Conservation (phyloP, 2,113 vertebrate genomes). For the Alaudala cheleensis region DNA sequence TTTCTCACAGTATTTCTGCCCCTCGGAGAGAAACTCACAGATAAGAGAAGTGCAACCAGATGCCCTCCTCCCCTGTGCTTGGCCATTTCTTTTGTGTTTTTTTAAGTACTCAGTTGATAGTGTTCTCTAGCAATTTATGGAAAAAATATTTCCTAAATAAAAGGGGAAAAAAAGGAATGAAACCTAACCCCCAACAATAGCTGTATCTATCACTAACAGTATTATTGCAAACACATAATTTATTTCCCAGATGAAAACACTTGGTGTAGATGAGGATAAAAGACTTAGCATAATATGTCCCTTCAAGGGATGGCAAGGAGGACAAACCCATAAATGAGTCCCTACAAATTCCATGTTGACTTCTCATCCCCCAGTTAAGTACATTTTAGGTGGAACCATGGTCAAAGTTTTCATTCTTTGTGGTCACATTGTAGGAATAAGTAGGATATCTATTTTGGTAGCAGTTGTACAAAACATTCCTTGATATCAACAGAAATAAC, state of each 20-base stretch:
- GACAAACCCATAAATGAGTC: not conserved
- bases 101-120: no score
- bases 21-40: not conserved
- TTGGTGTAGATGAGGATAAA: not conserved
- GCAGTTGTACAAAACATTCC: not conserved
- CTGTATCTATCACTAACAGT: not conserved
- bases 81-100: not conserved
- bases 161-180: not conserved
- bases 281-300: not conserved
- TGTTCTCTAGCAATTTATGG: not conserved
- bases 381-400: not conserved
- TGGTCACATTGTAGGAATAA: not conserved
- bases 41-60: not conserved
- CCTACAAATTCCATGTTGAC: not conserved
- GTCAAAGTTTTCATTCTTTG: rapidly evolving
- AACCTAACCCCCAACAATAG: not conserved
- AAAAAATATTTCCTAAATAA: not conserved
- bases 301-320: not conserved
- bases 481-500: not conserved
- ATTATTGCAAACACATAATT: not conserved
- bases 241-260: not conserved
- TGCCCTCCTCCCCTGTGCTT: not conserved
- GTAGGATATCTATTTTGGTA: not conserved
- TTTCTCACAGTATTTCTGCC: rapidly evolving
- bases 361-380: not conserved